Conservation (phyloP, 2,797 vertebrate genomes). For the Apogon hyalosoma region DNA sequence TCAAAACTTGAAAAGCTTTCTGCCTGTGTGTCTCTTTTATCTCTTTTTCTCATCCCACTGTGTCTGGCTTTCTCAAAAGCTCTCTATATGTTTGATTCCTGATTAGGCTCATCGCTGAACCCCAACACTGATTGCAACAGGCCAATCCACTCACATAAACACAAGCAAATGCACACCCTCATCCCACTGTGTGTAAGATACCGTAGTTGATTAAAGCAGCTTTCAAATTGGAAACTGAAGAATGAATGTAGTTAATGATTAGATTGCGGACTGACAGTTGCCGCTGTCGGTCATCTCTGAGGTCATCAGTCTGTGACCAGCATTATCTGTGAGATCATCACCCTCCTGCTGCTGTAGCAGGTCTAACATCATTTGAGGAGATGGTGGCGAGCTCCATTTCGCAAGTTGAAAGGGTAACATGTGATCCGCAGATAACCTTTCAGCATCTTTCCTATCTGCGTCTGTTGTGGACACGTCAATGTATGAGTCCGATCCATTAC, state of each 20-base stretch:
- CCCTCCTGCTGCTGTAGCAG: conserved; percentile 36
- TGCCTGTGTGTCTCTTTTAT: background rate
- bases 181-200: conserved; percentile 11
- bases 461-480: background rate
- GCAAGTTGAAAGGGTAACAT: conserved; percentile 52
- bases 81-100: conserved; percentile 37
- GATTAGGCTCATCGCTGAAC: conserved; percentile 39
- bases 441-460: conserved; percentile 30
- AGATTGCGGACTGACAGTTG: conserved; percentile 42
- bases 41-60: background rate
- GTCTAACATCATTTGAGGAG: conserved; percentile 64
- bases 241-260: conserved; percentile 34
- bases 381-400: conserved; percentile 50
- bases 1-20: conserved; percentile 43
- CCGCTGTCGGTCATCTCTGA: conserved; percentile 56
- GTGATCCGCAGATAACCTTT: conserved; percentile 76
- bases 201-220: conserved; percentile 44
- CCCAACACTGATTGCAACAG: conserved; percentile 49
- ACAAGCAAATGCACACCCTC: conserved; percentile 17
- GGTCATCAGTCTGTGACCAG: conserved; percentile 64
- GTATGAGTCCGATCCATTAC: conserved; percentile 53
- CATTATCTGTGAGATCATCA: conserved; percentile 57
- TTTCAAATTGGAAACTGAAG: conserved; percentile 37
- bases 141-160: conserved; percentile 10
- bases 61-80: conserved; percentile 18